Evolutionary conservation across 2,113 vertebrate genomes (phyloP).

Genomic region (Origma solitaria): DNA sequence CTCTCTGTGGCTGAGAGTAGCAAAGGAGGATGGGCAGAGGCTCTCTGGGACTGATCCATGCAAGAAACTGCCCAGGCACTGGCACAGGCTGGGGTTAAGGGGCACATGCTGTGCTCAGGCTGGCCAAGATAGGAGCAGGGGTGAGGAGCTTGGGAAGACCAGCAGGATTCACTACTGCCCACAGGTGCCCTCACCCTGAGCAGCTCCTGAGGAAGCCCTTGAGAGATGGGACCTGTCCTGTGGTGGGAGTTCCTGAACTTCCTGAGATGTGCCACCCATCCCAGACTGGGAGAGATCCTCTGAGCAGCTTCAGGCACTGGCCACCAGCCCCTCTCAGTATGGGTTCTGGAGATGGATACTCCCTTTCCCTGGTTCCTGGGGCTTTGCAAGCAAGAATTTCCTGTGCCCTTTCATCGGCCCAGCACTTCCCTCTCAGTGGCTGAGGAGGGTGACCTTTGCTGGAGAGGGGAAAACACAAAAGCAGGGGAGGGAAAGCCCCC

Average conservation of each 20-base stretch:
- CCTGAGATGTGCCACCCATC: not conserved
- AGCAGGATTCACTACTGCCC: not conserved
- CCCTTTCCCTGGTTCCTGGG: not conserved
- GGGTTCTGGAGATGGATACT: not conserved
- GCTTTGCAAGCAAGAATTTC: not conserved
- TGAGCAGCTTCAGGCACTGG: not conserved
- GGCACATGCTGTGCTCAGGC: fast-evolving
- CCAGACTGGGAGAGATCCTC: not conserved
- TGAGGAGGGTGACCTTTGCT: not conserved
- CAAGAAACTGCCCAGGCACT: not conserved
- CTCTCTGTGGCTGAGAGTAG: not conserved
- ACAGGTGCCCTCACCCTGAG: not conserved
- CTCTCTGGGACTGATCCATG: not conserved
- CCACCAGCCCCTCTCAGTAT: not conserved
- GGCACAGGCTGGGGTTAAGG: not conserved
- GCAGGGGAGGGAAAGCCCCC: not conserved
- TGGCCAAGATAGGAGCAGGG: not conserved
- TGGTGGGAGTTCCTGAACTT: not conserved
- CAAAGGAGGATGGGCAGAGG: not conserved
- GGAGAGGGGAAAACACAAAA: not conserved
- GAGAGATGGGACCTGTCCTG: not conserved
- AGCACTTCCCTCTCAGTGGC: not conserved
- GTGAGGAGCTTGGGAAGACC: not conserved
- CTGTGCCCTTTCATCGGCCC: not conserved
- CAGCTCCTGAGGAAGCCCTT: not conserved